Evolutionary conservation across 2,797 vertebrate genomes (phyloP).

Genomic region (Manis pentadactyla): DNA sequence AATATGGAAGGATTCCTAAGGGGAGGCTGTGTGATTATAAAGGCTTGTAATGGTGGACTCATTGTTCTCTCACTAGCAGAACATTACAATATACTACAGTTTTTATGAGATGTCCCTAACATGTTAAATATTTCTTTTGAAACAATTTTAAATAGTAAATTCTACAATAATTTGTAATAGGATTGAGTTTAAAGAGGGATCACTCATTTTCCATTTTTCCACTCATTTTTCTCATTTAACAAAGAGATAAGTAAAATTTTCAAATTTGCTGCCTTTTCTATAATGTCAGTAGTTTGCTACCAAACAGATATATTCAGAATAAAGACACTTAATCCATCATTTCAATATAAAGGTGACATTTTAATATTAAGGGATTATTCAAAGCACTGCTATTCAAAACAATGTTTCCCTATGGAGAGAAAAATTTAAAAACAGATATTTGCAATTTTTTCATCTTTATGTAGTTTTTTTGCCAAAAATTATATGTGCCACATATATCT

Average conservation of each 20-base stretch:
- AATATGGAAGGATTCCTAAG: background rate
- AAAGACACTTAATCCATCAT: background rate
- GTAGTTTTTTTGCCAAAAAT: background rate
- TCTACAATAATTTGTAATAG: background rate
- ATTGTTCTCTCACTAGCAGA: background rate
- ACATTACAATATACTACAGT: background rate
- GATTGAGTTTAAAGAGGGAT: background rate
- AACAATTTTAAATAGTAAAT: background rate
- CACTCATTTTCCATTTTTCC: background rate
- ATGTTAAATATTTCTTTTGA: background rate
- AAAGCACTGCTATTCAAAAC: background rate
- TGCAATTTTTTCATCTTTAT: background rate
- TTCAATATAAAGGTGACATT: background rate
- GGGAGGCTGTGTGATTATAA: background rate
- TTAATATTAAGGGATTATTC: background rate
- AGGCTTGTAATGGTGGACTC: background rate
- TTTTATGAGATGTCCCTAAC: background rate
- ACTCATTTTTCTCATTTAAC: background rate
- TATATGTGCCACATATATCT: background rate
- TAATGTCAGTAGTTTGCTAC: background rate
- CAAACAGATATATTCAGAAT: background rate
- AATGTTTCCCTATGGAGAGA: background rate
- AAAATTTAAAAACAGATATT: background rate
- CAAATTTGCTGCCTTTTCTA: background rate
- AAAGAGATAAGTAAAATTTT: background rate